Conservation (phyloP, 37 sponge, comb jelly and placozoan genomes). For the Beroe forskalii region DNA sequence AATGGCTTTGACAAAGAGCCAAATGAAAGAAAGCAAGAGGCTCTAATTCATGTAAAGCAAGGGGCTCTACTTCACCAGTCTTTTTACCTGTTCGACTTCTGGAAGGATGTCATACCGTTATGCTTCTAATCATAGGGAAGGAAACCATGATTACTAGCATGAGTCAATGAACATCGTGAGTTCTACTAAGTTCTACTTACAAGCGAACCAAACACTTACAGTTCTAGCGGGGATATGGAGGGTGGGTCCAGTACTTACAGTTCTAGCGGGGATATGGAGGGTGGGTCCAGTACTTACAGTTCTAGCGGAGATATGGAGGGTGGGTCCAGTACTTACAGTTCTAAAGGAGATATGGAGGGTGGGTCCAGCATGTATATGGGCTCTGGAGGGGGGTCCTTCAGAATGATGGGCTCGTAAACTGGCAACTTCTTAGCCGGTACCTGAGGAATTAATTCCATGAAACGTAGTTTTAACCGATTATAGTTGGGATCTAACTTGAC, state of each 20-base stretch:
- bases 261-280: conserved; percentile 86
- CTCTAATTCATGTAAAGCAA: background rate
- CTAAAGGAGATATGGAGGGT: conserved; percentile 85
- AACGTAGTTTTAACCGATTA: no score
- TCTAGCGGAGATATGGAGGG: conserved; percentile 89
- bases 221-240: conserved; percentile 83
- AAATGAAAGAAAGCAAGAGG: background rate
- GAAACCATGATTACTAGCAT: no score
- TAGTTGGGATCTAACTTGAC: no score
- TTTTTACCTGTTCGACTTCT: no score
- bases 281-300: conserved; percentile 85
- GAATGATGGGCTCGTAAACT: conserved; percentile 76
- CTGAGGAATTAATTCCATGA: background rate
- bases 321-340: conserved; percentile 87
- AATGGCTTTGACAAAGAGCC: background rate
- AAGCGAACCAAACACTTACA: conserved; percentile 87
- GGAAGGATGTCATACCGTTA: no score
- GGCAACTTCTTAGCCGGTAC: conserved; percentile 47
- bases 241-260: conserved; percentile 90
- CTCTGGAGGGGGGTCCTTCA: conserved; percentile 90
- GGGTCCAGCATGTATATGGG: conserved; percentile 83
- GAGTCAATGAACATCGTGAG: no score
- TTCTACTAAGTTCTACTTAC: no score
- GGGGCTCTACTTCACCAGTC: no score
- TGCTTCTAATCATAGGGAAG: no score